phyloP scores from a whole-genome alignment of 2,797 vertebrate genomes.

The Cirrhinus mrigala region DNA sequence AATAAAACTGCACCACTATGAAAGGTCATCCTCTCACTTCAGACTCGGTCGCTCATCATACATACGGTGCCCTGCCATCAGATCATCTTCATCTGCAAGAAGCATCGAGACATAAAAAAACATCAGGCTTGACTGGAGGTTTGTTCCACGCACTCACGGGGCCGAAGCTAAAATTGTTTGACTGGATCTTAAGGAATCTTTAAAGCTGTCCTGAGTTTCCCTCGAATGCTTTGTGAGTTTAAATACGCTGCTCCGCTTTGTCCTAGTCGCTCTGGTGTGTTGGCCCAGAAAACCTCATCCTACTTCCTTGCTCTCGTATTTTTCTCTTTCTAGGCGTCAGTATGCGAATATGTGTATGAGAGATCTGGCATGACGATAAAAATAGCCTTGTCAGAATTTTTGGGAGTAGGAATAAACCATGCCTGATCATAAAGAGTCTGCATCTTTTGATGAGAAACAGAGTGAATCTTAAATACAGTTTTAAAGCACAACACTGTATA shows the following conservation, averaged over 20 bases:
- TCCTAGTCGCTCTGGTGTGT: constrained; percentile 22
- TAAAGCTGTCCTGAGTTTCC: constrained; percentile 34
- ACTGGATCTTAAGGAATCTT: constrained; percentile 47
- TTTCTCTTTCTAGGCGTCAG: background rate
- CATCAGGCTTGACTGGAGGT: constrained; percentile 20
- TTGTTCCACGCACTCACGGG: constrained; percentile 7
- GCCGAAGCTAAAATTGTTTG: constrained; percentile 31
- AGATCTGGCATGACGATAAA: constrained; percentile 35
- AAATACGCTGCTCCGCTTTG: constrained; percentile 18
- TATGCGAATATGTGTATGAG: constrained; percentile 23
- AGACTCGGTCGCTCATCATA: background rate
- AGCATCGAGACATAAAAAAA: background rate
- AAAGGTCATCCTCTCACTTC: constrained; percentile 50
- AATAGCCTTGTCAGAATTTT: constrained; percentile 37
- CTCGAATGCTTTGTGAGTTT: constrained; percentile 26
- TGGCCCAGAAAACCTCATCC: constrained; percentile 61
- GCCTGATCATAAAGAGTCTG: constrained; percentile 3
- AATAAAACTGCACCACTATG: constrained; percentile 42
- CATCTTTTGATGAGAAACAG: background rate
- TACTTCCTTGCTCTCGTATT: constrained; percentile 20
- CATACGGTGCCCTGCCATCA: constrained; percentile 10
- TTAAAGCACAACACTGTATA: constrained; percentile 10
- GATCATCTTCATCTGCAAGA: constrained; percentile 10
- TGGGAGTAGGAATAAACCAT: background rate
- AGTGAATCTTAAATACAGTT: background rate